A percentile compares a stretch with the other conserved stretches of the same genome.
Conservation (phyloP, 1,140 invertebrate species). For the Pissodes strobi region DNA sequence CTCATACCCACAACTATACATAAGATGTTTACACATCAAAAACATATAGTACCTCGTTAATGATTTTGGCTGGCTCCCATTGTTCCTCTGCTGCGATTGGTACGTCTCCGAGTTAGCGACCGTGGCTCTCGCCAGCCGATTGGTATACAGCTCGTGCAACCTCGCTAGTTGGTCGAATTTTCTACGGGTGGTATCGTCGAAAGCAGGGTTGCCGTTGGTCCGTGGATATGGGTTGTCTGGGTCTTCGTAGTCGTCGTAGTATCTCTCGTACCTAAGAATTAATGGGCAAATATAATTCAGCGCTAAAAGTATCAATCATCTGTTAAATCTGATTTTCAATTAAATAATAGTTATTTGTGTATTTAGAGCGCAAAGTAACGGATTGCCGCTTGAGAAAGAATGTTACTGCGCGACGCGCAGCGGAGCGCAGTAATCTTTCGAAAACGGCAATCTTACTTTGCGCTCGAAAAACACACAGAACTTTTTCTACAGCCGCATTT, state of each 20-base stretch:
- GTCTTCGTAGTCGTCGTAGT: conserved; percentile 55
- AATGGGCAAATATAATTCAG: too few relatives aligned
- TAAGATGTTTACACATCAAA: neutral
- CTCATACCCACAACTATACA: too few relatives aligned
- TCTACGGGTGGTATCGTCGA: conserved; percentile 49
- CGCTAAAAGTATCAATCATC: too few relatives aligned
- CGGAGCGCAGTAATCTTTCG: too few relatives aligned
- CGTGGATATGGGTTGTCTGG: conserved; percentile 48
- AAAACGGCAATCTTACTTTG: too few relatives aligned
- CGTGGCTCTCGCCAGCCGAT: conserved; percentile 66
- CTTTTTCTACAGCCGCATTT: too few relatives aligned
- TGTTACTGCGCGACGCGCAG: too few relatives aligned
- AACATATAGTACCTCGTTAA: conserved; percentile 59
- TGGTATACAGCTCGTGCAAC: conserved; percentile 70
- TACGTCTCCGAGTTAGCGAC: conserved; percentile 62
- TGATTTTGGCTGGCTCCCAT: conserved; percentile 38
- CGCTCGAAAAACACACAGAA: too few relatives aligned
- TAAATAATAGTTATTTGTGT: too few relatives aligned
- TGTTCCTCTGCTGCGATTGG: conserved; percentile 56
- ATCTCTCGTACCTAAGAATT: conserved; percentile 37
- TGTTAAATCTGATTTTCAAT: too few relatives aligned
- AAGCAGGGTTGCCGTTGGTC: conserved; percentile 37
- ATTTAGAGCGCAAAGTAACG: too few relatives aligned
- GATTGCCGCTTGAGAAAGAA: too few relatives aligned
- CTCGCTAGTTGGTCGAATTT: conserved; percentile 71